Base-by-base conservation (phyloP, 2,797 vertebrate species). In the Xerus rutilus region DNA sequence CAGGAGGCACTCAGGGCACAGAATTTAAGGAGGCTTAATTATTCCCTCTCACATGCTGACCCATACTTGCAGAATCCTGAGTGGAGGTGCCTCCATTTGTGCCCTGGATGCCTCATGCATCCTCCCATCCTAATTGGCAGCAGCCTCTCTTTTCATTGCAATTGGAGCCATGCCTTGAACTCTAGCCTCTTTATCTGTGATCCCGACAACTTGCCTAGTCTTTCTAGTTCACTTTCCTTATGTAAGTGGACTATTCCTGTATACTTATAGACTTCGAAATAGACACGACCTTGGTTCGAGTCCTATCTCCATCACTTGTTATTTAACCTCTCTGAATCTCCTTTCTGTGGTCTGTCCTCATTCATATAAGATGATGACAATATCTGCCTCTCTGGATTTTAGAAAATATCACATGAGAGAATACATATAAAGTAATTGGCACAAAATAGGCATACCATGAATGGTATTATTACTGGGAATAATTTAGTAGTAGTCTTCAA, bases 401-500 rank as follows among this genome's bases (percentile, higher is more conserved):
- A 35, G 69, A 93, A 95, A 91, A 73, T n/a, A 79, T 86, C 54
- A 89, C 39, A 72, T 4, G 21, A 87, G 6, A 85, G n/a, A 85
- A 73, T 78, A 49, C 13, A 85, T 20, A 13, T 78, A 35, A 86
- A 91, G 49, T 89, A 91, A 21, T 10, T 89, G 76, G 57, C 65
- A 89, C 43, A 86, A 0, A 89, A 43, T 81, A 78, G 94, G 64
- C 57, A 95, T 59, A 28, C 25, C 73, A 57, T 17, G 64, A 92
- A 45, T 74, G 39, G 43, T 54, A 96, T 76, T 90, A 87, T 90
- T 92, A 62, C 8, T 70, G 59, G 32, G 45, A 96, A 76, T 72
- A 90, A 90, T 89, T 92, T 92, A 86, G 25, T 92, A 90, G 59
- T 1, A 93, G 17, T 39, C 13, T 93, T 91, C 7, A 91, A 94